A percentile compares a stretch with the other conserved stretches of the same genome.
phyloP scores from a whole-genome alignment of 2,888 invertebrate genomes.

The Erebia epiphron region DNA sequence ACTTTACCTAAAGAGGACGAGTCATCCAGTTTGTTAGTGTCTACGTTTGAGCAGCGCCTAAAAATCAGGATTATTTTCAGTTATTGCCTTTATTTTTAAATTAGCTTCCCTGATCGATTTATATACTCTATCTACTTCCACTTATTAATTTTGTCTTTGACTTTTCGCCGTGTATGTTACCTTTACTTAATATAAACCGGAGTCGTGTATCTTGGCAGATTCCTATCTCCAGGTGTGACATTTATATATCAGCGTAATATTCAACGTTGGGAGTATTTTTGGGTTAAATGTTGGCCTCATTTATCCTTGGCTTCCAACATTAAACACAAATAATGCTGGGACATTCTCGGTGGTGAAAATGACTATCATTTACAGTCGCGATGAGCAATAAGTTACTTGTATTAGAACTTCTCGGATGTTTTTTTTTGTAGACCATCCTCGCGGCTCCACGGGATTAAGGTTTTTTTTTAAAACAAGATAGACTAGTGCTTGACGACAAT shows the following conservation, averaged over 20 bases:
- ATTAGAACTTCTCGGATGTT: neutral
- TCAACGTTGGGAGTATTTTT: slow-evolving; percentile 9
- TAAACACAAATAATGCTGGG: slow-evolving; percentile 16
- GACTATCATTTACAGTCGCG: slow-evolving; percentile 11
- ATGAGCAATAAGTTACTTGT: slow-evolving; percentile 10
- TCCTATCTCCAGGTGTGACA: neutral
- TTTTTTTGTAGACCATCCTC: no score
- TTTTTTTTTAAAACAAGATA: no score
- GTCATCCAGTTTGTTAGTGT: no score
- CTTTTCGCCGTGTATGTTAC: neutral
- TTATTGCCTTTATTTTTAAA: no score
- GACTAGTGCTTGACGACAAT: no score
- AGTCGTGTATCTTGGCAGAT: slow-evolving; percentile 4
- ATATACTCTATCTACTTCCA: no score
- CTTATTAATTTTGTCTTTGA: no score
- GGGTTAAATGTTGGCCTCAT: slow-evolving; percentile 15
- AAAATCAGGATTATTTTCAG: no score
- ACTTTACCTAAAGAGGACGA: no score
- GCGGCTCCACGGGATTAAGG: no score
- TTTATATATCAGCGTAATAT: slow-evolving; percentile 13
- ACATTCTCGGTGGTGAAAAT: slow-evolving; percentile 15
- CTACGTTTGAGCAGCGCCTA: no score
- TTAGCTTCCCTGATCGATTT: no score
- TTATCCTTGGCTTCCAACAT: slow-evolving; percentile 11
- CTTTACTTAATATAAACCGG: neutral